Base-by-base conservation (phyloP, 2,797 vertebrate species). In the Eutrigla gurnardus region DNA sequence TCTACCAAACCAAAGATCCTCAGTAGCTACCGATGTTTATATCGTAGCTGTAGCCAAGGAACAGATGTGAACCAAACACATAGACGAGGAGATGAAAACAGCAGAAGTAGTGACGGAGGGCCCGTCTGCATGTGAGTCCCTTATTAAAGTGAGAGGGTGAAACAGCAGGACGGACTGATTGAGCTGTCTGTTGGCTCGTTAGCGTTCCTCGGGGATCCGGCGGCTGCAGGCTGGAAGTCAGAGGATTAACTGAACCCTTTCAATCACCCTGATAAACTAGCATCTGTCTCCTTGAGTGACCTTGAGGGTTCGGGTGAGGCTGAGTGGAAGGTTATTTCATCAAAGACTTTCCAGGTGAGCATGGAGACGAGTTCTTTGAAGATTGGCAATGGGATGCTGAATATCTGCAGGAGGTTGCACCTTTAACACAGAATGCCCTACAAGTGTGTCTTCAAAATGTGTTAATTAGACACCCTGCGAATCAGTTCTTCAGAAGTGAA, bases 241-340 rank as follows among this genome's bases (percentile, higher is more conserved):
- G 47, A 18, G 53, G 43, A 59, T 71, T 15, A 39, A 39, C 42
- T 59, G 68, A 37, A 54, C 60, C 64, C 60, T 80, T 73, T 77
- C 18, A 73, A 73, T 76, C 81, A 83, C 65, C n/a, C 43, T 74
- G 75, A 86, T 72, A 62, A 81, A 86, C 75, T 70, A 9, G 45
- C 45, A 59, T 18, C 62, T 70, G 43, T 2, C 35, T 65, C 67
- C 25, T 63, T 13, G 25, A 18, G 5, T 25, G 25, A 25, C 25
- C 25, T 25, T 1, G 40, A 42, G n/a, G 18, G 33, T 15, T 50
- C 42, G 25, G 61, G n/a, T 13, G 17, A n/a, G 32, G 66, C 36
- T 35, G 10, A 61, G 12, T 11, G 15, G 39, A 47, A 52, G 43
- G 70, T 52, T n/a, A 6, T 43, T 50, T 10, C 1, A 32, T 40